phyloP scores from a whole-genome alignment of 2,797 vertebrate genomes.

The Poecile montanus region DNA sequence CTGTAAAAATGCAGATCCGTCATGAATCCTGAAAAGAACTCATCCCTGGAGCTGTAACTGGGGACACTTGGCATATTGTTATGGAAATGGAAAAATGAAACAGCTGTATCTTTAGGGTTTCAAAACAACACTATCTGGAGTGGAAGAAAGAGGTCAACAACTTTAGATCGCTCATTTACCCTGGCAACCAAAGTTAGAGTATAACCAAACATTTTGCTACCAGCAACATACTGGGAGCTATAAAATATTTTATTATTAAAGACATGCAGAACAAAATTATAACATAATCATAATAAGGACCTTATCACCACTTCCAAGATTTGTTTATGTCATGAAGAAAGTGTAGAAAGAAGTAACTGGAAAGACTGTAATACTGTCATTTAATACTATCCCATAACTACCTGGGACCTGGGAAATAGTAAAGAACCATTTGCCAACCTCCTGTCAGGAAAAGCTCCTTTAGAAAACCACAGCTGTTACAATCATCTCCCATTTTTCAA shows the following conservation, averaged over 20 bases:
- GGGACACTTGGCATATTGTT: slow-evolving; percentile 79
- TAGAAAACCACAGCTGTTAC: slow-evolving; percentile 8
- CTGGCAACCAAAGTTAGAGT: neutral
- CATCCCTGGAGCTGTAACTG: slow-evolving; percentile 77
- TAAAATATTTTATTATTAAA: slow-evolving; percentile 3
- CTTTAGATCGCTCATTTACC: neutral
- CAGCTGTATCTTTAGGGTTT: slow-evolving; percentile 86
- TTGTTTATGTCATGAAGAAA: neutral
- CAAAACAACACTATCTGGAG: slow-evolving; percentile 82
- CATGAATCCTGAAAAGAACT: slow-evolving; percentile 82
- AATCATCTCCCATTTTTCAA: neutral
- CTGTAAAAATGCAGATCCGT: slow-evolving; percentile 70
- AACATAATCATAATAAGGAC: neutral
- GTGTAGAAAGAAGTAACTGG: neutral
- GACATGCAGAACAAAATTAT: neutral
- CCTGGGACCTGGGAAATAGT: neutral
- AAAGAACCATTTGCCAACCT: neutral
- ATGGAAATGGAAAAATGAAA: slow-evolving; percentile 85
- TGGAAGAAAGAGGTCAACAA: neutral
- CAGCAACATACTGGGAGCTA: neutral
- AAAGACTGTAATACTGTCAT: neutral
- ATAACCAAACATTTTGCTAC: neutral
- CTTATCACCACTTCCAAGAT: neutral
- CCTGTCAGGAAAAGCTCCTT: neutral
- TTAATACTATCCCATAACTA: neutral